Evolutionary conservation across 2,797 vertebrate genomes (phyloP).

Genomic region (Siniperca scherzeri): DNA sequence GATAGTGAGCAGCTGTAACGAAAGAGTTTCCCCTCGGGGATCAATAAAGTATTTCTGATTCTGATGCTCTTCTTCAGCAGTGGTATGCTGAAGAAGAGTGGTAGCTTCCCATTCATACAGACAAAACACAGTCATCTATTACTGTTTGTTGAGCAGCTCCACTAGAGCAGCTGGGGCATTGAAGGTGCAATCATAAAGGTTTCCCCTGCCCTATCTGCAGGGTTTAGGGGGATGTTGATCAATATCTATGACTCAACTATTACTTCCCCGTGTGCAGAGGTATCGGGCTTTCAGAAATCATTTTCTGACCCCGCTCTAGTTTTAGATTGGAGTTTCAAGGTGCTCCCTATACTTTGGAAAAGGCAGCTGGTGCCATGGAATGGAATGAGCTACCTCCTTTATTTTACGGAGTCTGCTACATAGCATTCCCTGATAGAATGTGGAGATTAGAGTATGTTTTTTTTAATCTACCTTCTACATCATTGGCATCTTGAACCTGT

Average conservation of each 20-base stretch:
- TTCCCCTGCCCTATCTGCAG: slow-evolving; percentile 11
- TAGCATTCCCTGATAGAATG: neutral
- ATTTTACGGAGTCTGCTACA: neutral
- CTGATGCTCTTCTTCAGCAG: neutral
- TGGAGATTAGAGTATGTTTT: neutral
- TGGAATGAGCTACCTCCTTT: neutral
- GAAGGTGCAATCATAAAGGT: slow-evolving; percentile 9
- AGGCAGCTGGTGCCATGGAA: neutral
- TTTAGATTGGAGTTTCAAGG: neutral
- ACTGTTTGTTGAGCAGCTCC: slow-evolving; percentile 10
- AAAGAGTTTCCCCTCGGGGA: too few species aligned
- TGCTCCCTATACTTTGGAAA: neutral
- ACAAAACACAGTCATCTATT: slow-evolving; percentile 23
- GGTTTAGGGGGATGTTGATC: slow-evolving; percentile 8
- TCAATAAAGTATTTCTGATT: too few species aligned
- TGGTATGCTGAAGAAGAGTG: neutral
- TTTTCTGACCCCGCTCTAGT: neutral
- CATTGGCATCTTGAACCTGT: neutral
- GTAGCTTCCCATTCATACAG: slow-evolving; percentile 13
- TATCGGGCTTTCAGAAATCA: slow-evolving; percentile 1
- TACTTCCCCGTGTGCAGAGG: slow-evolving; percentile 9
- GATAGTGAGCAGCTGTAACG: too few species aligned
- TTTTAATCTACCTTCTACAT: neutral
- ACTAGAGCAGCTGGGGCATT: neutral
- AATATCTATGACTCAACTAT: slow-evolving; percentile 12